Conservation (phyloP, 1,140 invertebrate genomes). For the Rhopalosiphum maidis region DNA sequence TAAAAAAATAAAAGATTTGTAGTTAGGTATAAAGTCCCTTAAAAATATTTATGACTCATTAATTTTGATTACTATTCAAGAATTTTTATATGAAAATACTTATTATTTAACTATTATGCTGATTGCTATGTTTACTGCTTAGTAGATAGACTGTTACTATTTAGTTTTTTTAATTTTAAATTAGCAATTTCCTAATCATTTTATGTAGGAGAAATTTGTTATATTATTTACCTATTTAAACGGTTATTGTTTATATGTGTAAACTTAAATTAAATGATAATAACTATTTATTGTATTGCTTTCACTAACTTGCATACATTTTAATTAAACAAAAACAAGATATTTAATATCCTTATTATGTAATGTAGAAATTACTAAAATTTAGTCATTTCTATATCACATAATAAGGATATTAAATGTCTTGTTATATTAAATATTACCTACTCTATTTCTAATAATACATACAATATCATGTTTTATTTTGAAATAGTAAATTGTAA, state of each 20-base stretch:
- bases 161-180: slow-evolving; percentile 3
- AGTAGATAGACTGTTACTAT: neutral
- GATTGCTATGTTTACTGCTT: neutral
- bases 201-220: neutral
- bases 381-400: too few species aligned
- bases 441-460: neutral
- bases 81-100: neutral
- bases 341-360: neutral
- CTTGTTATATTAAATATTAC: neutral
- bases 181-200: neutral
- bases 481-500: neutral
- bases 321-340: neutral
- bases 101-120: neutral
- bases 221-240: neutral
- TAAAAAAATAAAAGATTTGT: neutral
- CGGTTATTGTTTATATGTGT: neutral
- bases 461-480: neutral
- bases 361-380: neutral
- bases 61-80: neutral
- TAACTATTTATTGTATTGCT: neutral
- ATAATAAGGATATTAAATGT: too few species aligned
- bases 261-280: neutral
- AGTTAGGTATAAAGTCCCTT: neutral
- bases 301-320: neutral
- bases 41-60: neutral